Conservation (phyloP, 2,113 vertebrate species). For the Oxyruncus cristatus region DNA sequence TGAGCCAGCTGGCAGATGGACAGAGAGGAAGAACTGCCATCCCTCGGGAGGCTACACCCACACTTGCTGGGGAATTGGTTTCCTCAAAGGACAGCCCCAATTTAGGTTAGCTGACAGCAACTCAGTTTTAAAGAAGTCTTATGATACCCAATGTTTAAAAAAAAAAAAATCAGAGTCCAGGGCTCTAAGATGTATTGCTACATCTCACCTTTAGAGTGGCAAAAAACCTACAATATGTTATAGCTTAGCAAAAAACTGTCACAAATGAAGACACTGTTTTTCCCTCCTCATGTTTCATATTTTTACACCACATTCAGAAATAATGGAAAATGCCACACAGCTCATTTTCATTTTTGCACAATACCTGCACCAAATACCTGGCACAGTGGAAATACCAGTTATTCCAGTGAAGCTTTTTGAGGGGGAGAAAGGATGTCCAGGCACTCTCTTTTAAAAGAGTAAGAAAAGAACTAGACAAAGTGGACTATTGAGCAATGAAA, state of each 20-base stretch:
- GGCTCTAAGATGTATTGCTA: background rate
- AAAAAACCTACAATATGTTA: rapidly evolving
- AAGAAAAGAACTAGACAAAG: background rate
- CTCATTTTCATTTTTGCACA: background rate
- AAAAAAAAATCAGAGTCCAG: background rate
- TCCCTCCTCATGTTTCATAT: background rate
- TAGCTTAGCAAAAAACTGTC: background rate
- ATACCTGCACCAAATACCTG: background rate
- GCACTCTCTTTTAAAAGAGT: background rate
- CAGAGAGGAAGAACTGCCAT: slow-evolving; percentile 19
- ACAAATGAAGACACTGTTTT: background rate
- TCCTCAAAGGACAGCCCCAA: background rate
- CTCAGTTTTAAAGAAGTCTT: background rate
- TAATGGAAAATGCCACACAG: background rate
- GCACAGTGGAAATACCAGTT: background rate
- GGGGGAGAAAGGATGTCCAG: background rate
- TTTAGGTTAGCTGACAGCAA: slow-evolving; percentile 21
- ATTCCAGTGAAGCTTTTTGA: background rate
- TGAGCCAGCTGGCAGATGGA: slow-evolving; percentile 41
- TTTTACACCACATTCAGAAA: background rate
- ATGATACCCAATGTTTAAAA: background rate
- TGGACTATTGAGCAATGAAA: background rate
- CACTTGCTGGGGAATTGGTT: slow-evolving; percentile 23
- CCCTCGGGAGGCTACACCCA: slow-evolving; percentile 25
- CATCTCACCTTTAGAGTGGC: background rate